Conservation (phyloP, 1,140 invertebrate genomes). For the Eupristina koningsbergeri region DNA sequence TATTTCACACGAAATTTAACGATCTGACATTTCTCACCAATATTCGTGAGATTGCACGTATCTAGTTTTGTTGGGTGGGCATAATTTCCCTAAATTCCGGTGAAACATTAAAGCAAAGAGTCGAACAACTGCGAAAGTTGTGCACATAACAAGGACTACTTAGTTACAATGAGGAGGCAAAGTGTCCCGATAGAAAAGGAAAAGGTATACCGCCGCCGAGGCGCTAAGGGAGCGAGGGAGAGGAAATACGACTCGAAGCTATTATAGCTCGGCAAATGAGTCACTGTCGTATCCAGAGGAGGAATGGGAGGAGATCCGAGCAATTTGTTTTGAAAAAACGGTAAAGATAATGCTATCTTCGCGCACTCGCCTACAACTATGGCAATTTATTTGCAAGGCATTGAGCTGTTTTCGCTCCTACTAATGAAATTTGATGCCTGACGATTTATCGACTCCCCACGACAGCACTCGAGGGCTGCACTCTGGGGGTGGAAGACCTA, state of each 20-base stretch:
- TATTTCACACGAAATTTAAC: not conserved
- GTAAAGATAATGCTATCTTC: slow-evolving; percentile 57
- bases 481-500: too few relatives aligned
- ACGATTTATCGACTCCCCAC: slow-evolving; percentile 50
- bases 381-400: slow-evolving; percentile 51
- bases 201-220: not conserved
- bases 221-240: not conserved
- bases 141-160: not conserved
- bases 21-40: not conserved
- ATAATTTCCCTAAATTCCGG: not conserved
- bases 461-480: too few relatives aligned
- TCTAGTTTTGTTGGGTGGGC: not conserved
- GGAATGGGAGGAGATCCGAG: slow-evolving; percentile 23
- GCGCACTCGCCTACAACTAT: slow-evolving; percentile 12
- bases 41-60: not conserved
- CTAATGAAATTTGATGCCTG: slow-evolving; percentile 60
- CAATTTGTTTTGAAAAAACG: slow-evolving; percentile 52
- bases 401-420: slow-evolving; percentile 35
- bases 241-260: slow-evolving; percentile 33
- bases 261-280: slow-evolving; percentile 57
- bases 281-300: slow-evolving; percentile 49
- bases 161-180: not conserved
- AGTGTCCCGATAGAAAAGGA: slow-evolving; percentile 11
- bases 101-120: not conserved
- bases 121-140: not conserved